A percentile compares a stretch with the other conserved stretches of the same genome.
Conservation (phyloP, 2,888 invertebrate species). For the Drosophila peninsularis region DNA sequence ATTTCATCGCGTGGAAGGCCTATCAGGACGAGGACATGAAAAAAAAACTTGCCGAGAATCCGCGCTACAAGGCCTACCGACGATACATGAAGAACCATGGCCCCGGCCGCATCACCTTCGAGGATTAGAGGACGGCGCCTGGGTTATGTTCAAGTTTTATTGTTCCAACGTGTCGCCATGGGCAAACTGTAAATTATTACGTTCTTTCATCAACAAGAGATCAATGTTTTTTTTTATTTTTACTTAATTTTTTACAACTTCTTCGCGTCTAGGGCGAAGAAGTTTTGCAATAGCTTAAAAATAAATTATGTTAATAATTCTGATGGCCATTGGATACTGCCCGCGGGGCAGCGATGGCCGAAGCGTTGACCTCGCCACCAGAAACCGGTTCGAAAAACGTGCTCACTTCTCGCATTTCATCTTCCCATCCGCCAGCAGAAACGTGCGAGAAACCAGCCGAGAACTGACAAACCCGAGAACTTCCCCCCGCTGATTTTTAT, state of each 20-base stretch:
- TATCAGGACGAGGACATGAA: constrained; percentile 94
- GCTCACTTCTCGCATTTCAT: constrained; percentile 40
- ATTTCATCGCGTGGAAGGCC: constrained; percentile 91
- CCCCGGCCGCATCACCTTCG: constrained; percentile 95
- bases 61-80: constrained; percentile 94
- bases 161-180: constrained; percentile 57
- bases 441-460: constrained; percentile 19
- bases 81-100: constrained; percentile 96
- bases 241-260: not conserved
- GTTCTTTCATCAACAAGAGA: constrained; percentile 4
- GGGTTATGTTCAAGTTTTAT: constrained; percentile 79
- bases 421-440: constrained; percentile 12
- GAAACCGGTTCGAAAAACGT: constrained; percentile 70
- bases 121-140: constrained; percentile 86
- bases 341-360: constrained; percentile 34
- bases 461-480: constrained; percentile 9
- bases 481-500: not conserved
- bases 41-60: constrained; percentile 93
- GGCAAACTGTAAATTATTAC: constrained; percentile 38
- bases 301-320: constrained; percentile 60
- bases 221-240: not conserved
- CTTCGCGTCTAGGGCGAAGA: constrained; percentile 17
- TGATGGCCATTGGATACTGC: constrained; percentile 40
- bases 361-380: constrained; percentile 58
- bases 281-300: constrained; percentile 56